Base-by-base conservation (phyloP, 2,113 vertebrate genomes). In the Muntiacus muntjak region DNA sequence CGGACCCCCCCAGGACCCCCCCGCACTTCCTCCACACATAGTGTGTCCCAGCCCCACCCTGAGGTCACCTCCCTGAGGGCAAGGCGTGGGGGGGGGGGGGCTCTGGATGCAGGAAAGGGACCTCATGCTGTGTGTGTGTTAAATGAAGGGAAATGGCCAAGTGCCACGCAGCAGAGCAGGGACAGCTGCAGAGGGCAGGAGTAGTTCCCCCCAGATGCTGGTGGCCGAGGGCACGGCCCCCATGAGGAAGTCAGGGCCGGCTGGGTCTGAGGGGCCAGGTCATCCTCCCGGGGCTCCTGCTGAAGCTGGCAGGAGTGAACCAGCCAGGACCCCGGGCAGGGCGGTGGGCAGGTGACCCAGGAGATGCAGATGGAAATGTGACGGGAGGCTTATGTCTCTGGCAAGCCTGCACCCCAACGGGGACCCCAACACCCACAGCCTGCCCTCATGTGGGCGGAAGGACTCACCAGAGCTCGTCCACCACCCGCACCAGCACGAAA, bases 391-490 rank as follows among this genome's bases (percentile, higher is more conserved):
- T 11, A 8, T 0, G 9, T 21, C 26, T 40, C 62, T 60, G 78
- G 13, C 78, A 33, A 54, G 62, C 6, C 36, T 5, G 28, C 13
- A 6, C 7, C 33, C 52, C 43, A 45, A 45, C 43, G 43, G 43
- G 43, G 43, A 45, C 43, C 43, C 43, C 4, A 8, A 11, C 9
- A 19, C 43, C 76, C 9, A 3, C 6, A 1, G 43, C 21, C 33
- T 9, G 52, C 50, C 50, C 23, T 1, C n/a, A 12, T 1, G 14
- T 3, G 0, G 26, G 11, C 2, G 2, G 0, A 5, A 11, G 19
- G 33, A 99, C 99, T 99, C 98, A 99, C 99, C 99, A 99, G 89
- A 99, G 99, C 98, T 99, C 99, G 17, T 99, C 99, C 97, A 99
- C 99, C 92, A 99, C 99, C 60, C 99, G 98, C 84, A 99, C 99